Percentiles rank a stretch among this genome's conserved stretches.
phyloP scores from a whole-genome alignment of 2,797 vertebrate species.

The Simalia tracyae region DNA sequence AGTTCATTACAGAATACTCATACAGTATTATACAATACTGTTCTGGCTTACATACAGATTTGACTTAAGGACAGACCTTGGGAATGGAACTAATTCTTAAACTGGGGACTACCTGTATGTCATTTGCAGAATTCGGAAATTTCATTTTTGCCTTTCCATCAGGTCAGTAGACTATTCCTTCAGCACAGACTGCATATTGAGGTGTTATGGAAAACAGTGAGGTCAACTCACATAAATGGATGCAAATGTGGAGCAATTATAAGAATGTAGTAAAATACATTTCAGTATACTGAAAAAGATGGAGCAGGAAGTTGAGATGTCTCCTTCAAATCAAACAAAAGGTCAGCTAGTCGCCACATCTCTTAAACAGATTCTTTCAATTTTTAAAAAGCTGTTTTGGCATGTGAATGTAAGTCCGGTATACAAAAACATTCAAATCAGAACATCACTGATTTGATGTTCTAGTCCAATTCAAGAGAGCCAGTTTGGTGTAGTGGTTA shows the following conservation, averaged over 20 bases:
- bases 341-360: neutral
- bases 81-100: too few relatives aligned
- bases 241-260: neutral
- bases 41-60: too few relatives aligned
- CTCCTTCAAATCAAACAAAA: neutral
- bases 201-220: neutral
- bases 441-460: neutral
- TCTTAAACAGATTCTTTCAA: neutral
- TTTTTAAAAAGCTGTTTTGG: neutral
- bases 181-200: neutral
- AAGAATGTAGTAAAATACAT: neutral
- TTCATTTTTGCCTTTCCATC: neutral
- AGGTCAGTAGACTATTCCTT: neutral
- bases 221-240: neutral
- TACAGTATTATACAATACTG: too few relatives aligned
- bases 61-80: too few relatives aligned
- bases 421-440: neutral
- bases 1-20: too few relatives aligned
- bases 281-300: neutral
- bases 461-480: neutral
- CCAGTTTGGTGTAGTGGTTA: neutral
- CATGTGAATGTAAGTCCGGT: neutral
- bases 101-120: neutral
- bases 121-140: neutral
- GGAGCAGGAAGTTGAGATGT: neutral